These are phyloP conservation scores for Calephelis virginiensis DNA, from an alignment of 1,140 invertebrate genomes.

Conservation along the genomic window DNA sequence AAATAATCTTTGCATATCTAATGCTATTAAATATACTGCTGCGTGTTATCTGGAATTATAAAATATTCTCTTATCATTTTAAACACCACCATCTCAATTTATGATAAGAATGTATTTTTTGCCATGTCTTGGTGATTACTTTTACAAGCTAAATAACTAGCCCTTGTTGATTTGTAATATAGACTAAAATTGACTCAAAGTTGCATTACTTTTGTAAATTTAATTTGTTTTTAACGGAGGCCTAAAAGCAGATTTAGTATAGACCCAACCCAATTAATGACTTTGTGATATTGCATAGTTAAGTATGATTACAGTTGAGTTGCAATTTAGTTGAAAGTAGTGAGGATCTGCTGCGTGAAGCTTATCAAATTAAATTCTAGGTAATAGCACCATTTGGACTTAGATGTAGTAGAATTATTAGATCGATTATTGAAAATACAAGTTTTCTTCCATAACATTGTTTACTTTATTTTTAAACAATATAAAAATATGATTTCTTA, in stretches of 20 bases:
- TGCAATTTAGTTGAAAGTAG: not conserved
- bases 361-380: slow-evolving; percentile 29
- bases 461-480: slow-evolving; percentile 73
- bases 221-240: too few relatives aligned
- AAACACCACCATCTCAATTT: not conserved
- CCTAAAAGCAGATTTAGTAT: too few relatives aligned
- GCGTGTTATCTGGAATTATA: not conserved
- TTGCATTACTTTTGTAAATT: too few relatives aligned
- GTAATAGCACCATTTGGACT: slow-evolving; percentile 67
- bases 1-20: not conserved
- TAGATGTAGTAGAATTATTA: slow-evolving; percentile 50
- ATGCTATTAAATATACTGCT: not conserved
- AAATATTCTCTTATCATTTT: slow-evolving; percentile 4
- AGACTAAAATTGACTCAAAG: too few relatives aligned
- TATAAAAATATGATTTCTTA: slow-evolving; percentile 77
- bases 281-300: too few relatives aligned
- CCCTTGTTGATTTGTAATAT: too few relatives aligned
- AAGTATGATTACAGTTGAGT: not conserved
- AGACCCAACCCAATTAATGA: too few relatives aligned
- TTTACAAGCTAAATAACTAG: too few relatives aligned
- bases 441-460: slow-evolving; percentile 64
- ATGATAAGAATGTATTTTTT: not conserved
- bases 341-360: slow-evolving; percentile 6
- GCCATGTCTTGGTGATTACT: not conserved
- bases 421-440: slow-evolving; percentile 58